These are phyloP conservation scores for Tokudaia muenninki DNA, from an alignment of 2,797 vertebrate genomes.

Conservation along the genomic window DNA sequence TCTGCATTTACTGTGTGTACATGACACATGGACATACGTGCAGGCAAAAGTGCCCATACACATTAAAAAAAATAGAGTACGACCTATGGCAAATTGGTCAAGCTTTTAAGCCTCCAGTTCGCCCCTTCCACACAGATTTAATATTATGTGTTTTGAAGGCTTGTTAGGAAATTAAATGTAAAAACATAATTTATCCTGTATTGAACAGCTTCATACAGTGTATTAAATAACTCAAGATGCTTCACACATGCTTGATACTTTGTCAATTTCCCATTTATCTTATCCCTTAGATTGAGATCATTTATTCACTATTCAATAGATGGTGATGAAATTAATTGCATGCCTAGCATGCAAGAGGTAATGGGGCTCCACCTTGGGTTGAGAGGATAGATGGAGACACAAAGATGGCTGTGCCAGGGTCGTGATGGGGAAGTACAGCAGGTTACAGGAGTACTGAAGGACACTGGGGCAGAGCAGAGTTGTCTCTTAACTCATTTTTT, in stretches of 20 bases:
- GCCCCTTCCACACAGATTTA: background rate
- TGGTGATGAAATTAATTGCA: background rate
- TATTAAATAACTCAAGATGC: background rate
- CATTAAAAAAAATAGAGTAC: background rate
- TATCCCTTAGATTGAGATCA: background rate
- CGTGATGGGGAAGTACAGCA: background rate
- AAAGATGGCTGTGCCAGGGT: background rate
- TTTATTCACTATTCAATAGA: background rate
- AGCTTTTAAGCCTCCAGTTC: background rate
- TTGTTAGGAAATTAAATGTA: background rate
- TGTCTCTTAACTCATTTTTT: background rate
- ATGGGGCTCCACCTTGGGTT: background rate
- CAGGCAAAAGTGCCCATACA: background rate
- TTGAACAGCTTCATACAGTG: background rate
- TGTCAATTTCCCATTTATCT: background rate
- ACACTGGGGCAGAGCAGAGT: background rate
- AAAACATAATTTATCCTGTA: background rate
- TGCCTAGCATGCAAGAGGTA: background rate
- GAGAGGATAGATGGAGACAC: background rate
- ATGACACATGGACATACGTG: background rate
- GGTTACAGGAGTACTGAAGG: background rate
- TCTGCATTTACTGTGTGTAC: background rate
- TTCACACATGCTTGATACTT: background rate
- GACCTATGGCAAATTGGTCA: background rate
- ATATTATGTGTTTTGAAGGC: background rate